These are phyloP conservation scores for Penelope pileata DNA, from an alignment of 2,113 vertebrate genomes.

Conservation along the genomic window DNA sequence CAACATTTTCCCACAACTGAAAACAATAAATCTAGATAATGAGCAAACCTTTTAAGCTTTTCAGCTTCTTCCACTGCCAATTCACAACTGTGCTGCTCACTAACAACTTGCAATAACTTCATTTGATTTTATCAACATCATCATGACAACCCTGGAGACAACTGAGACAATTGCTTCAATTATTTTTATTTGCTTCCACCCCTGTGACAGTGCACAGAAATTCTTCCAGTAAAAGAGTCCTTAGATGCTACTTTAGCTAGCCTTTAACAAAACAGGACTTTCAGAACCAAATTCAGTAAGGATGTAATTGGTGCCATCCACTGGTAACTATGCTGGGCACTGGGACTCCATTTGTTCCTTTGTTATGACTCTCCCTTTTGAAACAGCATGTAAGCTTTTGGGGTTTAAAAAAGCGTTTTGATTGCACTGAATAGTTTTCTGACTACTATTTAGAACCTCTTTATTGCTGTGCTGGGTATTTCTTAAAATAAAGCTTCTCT, in stretches of 20 bases:
- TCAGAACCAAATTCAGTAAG: not conserved
- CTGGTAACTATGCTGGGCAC: not conserved
- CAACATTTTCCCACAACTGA: conserved; percentile 36
- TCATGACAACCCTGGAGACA: conserved; percentile 70
- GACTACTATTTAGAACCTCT: conserved; percentile 37
- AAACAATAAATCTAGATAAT: conserved; percentile 71
- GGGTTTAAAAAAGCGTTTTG: conserved; percentile 32
- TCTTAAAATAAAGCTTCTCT: conserved; percentile 57
- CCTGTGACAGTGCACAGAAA: conserved; percentile 49
- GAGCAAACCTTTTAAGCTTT: conserved; percentile 63
- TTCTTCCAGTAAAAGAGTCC: conserved; percentile 33
- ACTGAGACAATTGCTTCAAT: conserved; percentile 70
- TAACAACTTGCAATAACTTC: conserved; percentile 68
- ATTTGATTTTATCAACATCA: conserved; percentile 73
- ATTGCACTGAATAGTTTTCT: conserved; percentile 16
- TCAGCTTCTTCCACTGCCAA: conserved; percentile 53
- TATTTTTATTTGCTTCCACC: conserved; percentile 59
- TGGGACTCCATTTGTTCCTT: not conserved
- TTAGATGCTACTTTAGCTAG: not conserved
- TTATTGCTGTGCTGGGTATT: conserved; percentile 49
- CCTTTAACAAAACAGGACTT: not conserved
- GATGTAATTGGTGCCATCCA: not conserved
- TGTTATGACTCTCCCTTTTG: not conserved
- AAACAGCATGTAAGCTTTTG: not conserved
- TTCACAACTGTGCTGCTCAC: conserved; percentile 46